Evolutionary conservation across 2,888 invertebrate species (phyloP).

Genomic region (Barypeithes pellucidus): DNA sequence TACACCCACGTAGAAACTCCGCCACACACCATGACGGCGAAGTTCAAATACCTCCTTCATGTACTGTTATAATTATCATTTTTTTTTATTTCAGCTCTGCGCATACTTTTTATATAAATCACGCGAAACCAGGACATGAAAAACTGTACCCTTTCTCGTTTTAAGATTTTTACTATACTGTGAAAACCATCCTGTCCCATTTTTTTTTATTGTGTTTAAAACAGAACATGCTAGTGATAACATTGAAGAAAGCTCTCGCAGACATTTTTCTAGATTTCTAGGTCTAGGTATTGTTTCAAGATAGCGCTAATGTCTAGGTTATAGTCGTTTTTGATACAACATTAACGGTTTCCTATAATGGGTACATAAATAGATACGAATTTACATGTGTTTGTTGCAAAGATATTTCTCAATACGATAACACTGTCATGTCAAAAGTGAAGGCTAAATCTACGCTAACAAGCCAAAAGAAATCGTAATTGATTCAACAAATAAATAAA

Average conservation of each 20-base stretch:
- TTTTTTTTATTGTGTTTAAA: not conserved
- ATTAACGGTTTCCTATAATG: constrained; percentile 37
- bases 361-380: constrained; percentile 41
- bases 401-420: constrained; percentile 39
- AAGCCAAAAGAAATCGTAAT: constrained; percentile 22
- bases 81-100: not conserved
- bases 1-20: constrained; percentile 42
- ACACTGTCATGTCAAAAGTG: constrained; percentile 41
- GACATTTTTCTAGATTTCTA: constrained; percentile 27
- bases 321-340: constrained; percentile 33
- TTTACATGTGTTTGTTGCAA: constrained; percentile 37
- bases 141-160: no score
- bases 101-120: no score
- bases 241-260: constrained; percentile 3
- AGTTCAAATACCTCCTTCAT: constrained; percentile 31
- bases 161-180: no score
- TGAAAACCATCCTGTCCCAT: not conserved
- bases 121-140: no score
- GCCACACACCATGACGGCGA: constrained; percentile 36
- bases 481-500: constrained; percentile 7
- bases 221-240: not conserved
- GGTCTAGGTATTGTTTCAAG: constrained; percentile 21
- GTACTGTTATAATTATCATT: constrained; percentile 23
- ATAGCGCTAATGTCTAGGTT: constrained; percentile 21
- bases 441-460: constrained; percentile 31